These are phyloP conservation scores for Drosophila suzukii DNA, from an alignment of 1,140 invertebrate species.

Conservation along the genomic window DNA sequence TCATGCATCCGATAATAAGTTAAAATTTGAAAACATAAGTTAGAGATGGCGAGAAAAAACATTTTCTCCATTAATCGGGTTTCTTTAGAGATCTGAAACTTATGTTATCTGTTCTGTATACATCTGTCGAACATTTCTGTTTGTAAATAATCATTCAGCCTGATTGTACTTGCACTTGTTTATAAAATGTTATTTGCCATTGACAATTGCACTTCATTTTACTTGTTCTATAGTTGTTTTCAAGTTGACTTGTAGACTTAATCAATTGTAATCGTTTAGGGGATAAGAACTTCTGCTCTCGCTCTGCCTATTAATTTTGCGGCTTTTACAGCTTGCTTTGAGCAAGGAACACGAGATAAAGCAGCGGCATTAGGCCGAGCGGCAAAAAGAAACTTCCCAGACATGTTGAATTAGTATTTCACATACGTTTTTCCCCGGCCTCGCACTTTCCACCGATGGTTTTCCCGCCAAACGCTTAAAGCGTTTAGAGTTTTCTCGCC, in stretches of 20 bases:
- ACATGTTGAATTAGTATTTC: conserved; percentile 75
- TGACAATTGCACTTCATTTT: conserved; percentile 23
- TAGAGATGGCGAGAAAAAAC: no score
- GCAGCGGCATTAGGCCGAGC: background rate
- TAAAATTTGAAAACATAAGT: no score
- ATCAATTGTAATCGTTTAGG: conserved; percentile 73
- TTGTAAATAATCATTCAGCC: no score
- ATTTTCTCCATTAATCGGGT: no score
- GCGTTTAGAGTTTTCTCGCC: conserved; percentile 70
- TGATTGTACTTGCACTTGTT: no score
- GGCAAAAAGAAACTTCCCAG: conserved; percentile 60
- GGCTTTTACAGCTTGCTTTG: background rate
- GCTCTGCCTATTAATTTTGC: background rate
- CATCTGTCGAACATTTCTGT: no score
- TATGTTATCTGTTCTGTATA: no score
- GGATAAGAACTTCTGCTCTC: conserved; percentile 13
- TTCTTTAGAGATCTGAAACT: no score
- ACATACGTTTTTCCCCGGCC: conserved; percentile 53
- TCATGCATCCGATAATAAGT: background rate
- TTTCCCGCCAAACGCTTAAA: conserved; percentile 33
- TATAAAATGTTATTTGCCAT: background rate
- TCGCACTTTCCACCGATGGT: background rate
- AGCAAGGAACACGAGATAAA: conserved; percentile 20
- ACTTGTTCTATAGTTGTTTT: conserved; percentile 21
- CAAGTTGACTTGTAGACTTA: conserved; percentile 58